Evolutionary conservation across 2,888 invertebrate genomes (phyloP).

Genomic region (Sturmia bella): DNA sequence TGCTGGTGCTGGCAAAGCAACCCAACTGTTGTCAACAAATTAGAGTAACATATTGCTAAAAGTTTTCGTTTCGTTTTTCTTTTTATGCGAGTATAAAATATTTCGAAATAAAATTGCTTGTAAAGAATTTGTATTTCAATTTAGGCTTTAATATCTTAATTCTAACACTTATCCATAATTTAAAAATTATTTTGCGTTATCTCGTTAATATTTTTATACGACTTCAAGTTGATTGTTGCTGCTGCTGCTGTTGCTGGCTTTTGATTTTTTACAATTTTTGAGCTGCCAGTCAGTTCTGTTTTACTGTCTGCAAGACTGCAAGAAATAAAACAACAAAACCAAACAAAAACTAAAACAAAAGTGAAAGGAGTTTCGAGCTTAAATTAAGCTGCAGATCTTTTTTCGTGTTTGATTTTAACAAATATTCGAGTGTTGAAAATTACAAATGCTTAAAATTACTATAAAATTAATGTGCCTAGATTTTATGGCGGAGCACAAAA

Average conservation of each 20-base stretch:
- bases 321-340: neutral
- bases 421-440: slow-evolving; percentile 11
- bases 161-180: neutral
- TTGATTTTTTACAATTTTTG: slow-evolving; percentile 21
- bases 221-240: slow-evolving; percentile 5
- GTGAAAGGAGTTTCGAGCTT: slow-evolving; percentile 54
- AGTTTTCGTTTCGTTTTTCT: no score
- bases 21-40: no score
- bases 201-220: neutral
- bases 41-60: no score
- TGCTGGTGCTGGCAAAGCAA: no score
- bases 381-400: slow-evolving; percentile 8
- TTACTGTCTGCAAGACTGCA: slow-evolving; percentile 10
- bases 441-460: slow-evolving; percentile 31
- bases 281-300: slow-evolving; percentile 31
- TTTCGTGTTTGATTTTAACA: slow-evolving; percentile 1
- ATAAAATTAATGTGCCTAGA: slow-evolving; percentile 37
- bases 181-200: neutral
- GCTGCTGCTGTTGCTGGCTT: neutral
- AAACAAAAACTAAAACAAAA: slow-evolving; percentile 40
- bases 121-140: no score
- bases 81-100: no score
- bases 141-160: no score
- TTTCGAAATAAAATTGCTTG: no score
- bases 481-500: neutral